These are phyloP conservation scores for Microtus montanus DNA, from an alignment of 2,113 vertebrate species.

Conservation along the genomic window DNA sequence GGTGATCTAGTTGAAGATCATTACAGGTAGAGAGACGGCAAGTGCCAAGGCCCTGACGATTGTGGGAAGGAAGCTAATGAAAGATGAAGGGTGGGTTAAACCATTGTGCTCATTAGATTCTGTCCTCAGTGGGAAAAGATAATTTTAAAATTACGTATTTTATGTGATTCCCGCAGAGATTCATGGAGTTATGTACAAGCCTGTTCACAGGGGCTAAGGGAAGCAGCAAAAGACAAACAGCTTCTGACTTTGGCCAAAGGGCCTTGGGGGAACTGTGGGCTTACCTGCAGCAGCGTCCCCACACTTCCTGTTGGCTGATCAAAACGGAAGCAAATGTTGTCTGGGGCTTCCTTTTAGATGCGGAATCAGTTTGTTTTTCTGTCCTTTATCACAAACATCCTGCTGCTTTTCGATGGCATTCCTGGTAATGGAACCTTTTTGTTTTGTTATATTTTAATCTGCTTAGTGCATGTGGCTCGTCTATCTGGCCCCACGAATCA, in stretches of 20 bases:
- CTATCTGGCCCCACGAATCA: slow-evolving; percentile 85
- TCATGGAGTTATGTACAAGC: background rate
- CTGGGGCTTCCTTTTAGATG: slow-evolving; percentile 53
- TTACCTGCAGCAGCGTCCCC: background rate
- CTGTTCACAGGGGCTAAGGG: accelerated
- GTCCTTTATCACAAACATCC: slow-evolving; percentile 39
- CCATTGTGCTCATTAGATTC: background rate
- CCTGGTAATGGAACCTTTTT: slow-evolving; percentile 69
- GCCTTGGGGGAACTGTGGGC: background rate
- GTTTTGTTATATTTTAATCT: slow-evolving; percentile 81
- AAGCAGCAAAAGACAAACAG: background rate
- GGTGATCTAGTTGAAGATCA: background rate
- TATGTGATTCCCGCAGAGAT: background rate
- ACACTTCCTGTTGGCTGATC: background rate
- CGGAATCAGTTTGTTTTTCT: slow-evolving; percentile 62
- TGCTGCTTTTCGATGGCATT: slow-evolving; percentile 32
- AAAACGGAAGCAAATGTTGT: background rate
- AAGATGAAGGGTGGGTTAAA: background rate
- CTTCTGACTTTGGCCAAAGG: background rate
- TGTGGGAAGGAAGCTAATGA: no score
- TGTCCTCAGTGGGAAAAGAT: background rate
- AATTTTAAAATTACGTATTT: background rate
- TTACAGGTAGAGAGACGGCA: background rate
- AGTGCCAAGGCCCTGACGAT: background rate
- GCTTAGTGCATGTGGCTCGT: slow-evolving; percentile 78